A percentile compares a stretch with the other conserved stretches of the same genome.
Evolutionary conservation across 2,113 vertebrate species (phyloP).

Genomic region (Psettodes erumei): DNA sequence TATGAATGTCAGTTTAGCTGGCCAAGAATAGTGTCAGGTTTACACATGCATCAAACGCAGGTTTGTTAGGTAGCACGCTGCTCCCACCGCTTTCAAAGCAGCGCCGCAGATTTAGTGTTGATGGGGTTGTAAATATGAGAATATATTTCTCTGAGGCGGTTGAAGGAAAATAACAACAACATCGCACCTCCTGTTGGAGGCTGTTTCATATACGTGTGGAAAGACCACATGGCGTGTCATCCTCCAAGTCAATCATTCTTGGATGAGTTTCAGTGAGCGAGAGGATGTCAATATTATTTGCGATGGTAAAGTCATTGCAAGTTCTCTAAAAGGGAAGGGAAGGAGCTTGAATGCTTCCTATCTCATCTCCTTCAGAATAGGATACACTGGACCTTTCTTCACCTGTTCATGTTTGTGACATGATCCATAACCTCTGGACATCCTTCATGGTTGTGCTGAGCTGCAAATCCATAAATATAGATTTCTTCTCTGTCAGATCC

Average conservation of each 20-base stretch:
- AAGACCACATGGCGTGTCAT: background rate
- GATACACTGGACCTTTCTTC: no score
- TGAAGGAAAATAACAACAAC: background rate
- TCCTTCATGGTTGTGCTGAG: no score
- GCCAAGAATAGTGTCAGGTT: constrained; percentile 25
- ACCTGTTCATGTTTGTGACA: no score
- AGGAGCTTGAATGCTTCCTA: no score
- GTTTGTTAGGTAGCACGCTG: constrained; percentile 5
- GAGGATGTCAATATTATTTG: no score
- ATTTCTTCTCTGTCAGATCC: no score
- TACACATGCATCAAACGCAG: constrained; percentile 26
- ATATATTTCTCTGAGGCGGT: background rate
- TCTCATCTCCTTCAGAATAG: no score
- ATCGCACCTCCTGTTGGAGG: background rate
- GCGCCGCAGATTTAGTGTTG: background rate
- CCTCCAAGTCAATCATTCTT: constrained; percentile 16
- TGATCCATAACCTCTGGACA: no score
- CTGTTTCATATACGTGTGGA: constrained; percentile 1
- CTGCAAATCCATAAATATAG: no score
- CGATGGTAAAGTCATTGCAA: no score
- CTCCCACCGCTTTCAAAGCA: constrained; percentile 5
- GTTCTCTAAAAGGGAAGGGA: no score
- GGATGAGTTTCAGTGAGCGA: no score
- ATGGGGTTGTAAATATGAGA: constrained; percentile 7
- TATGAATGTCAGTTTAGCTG: constrained; percentile 59